Base-by-base conservation (phyloP, 2,888 invertebrate genomes). In the Stegana nigrithorax region DNA sequence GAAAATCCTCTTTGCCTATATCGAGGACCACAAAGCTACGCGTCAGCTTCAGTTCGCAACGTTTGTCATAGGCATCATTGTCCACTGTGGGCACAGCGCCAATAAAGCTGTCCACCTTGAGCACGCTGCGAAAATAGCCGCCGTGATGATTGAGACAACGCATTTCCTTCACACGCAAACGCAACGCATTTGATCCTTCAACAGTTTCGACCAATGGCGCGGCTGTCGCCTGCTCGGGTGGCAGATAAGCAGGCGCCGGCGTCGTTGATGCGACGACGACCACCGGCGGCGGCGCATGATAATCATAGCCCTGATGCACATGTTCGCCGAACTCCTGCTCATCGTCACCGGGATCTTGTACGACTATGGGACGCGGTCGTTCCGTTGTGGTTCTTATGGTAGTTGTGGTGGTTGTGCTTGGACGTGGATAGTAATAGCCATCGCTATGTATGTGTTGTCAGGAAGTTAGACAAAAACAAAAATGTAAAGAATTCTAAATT, bases 1-100 rank as follows among this genome's bases (percentile, higher is more conserved):
- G 78, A 75, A 89, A 89, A 66, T 86, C 83, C 2, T 84, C 83
- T 1, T 84, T 86, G 2, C 84, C 81, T 59, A 89, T 83, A 68
- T 88, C 86, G 2, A 89, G 63, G 0, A 83, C 62, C 1, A 86
- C 69, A 60, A 75, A 82, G n/a, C 83, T 80, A 68, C 83, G 64
- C 21, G 79, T 75, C 0, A 84, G 51, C 44, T 82, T 83, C 29
- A 83, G 64, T 26, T 82, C 80, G 59, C 84, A 84, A 6, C 78
- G 78, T 7, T 75, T 72, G 39, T 81, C 82, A 32, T 71, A 69
- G 5, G 78, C 72, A 25, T 84, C 84, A n/a, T 72, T 81, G 64
- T 87, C 87, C 47, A 86, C 79, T 42, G 78, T 83, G 14, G 84
- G 88, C 10, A 71, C 74, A 36, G 81, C 72, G 1, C 78, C 84